Evolutionary conservation across 2,888 invertebrate species (phyloP).

Genomic region (Ypsolopha sequella): DNA sequence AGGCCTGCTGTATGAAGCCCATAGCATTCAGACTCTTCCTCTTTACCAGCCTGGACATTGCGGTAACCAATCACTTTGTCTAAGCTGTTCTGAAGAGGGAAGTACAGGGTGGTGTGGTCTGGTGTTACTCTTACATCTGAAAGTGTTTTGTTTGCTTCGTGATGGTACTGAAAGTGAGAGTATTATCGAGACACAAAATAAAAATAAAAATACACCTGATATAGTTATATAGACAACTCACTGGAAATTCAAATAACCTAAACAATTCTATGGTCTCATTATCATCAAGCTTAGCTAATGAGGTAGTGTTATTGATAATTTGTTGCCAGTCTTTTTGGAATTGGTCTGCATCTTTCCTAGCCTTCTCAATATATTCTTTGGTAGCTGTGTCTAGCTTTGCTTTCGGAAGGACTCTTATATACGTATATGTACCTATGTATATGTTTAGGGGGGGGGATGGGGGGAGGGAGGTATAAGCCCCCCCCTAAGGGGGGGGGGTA

Average conservation of each 20-base stretch:
- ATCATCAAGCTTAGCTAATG: slow-evolving; percentile 51
- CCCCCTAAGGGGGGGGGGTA: too few species aligned
- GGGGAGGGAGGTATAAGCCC: too few species aligned
- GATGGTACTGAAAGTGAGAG: slow-evolving; percentile 37
- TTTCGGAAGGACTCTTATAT: too few species aligned
- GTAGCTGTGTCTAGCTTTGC: slow-evolving; percentile 36
- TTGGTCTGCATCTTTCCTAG: slow-evolving; percentile 32
- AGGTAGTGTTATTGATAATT: slow-evolving; percentile 44
- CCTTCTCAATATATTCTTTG: slow-evolving; percentile 43
- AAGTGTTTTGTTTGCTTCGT: slow-evolving; percentile 52
- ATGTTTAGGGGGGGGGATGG: too few species aligned
- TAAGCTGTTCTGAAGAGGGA: slow-evolving; percentile 74
- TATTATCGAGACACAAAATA: slow-evolving; percentile 13
- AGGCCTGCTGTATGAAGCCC: slow-evolving; percentile 49
- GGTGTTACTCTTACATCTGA: slow-evolving; percentile 69
- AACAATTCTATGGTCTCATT: slow-evolving; percentile 54
- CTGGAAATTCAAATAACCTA: slow-evolving; percentile 69
- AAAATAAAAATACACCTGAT: neutral
- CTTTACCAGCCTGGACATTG: slow-evolving; percentile 54
- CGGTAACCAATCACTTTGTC: slow-evolving; percentile 77
- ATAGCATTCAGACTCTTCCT: slow-evolving; percentile 39
- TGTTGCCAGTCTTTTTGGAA: slow-evolving; percentile 59
- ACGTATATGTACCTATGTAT: too few species aligned
- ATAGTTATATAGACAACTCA: slow-evolving; percentile 27
- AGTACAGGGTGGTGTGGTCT: slow-evolving; percentile 68